Evolutionary conservation across 2,888 invertebrate genomes (phyloP).

Genomic region (Fragum whitleyi): DNA sequence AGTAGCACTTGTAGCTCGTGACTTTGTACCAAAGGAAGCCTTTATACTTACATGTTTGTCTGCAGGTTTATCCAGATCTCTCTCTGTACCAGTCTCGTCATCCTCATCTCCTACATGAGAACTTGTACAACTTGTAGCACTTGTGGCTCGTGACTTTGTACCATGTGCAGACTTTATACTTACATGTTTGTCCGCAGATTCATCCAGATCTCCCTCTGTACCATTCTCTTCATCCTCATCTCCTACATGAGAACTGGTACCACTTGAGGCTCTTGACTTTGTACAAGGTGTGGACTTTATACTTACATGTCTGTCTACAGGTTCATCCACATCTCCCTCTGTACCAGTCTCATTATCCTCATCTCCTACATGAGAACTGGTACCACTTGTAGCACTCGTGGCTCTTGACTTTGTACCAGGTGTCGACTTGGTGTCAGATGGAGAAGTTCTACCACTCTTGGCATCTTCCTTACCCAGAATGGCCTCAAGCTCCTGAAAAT

Average conservation of each 20-base stretch:
- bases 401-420: constrained; percentile 50
- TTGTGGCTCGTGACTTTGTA: constrained; percentile 52
- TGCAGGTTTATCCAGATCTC: constrained; percentile 6
- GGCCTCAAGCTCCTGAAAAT: constrained; percentile 72
- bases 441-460: constrained; percentile 43
- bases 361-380: constrained; percentile 19
- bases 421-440: constrained; percentile 36
- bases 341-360: constrained; percentile 26
- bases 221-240: constrained; percentile 32
- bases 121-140: constrained; percentile 18
- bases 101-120: constrained; percentile 31
- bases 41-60: constrained; percentile 10
- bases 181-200: background rate
- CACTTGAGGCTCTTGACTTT: constrained; percentile 45
- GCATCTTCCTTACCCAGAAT: constrained; percentile 67
- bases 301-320: constrained; percentile 1
- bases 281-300: constrained; percentile 36
- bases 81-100: constrained; percentile 16
- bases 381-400: constrained; percentile 36
- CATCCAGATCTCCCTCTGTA: constrained; percentile 18
- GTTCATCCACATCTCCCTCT: constrained; percentile 21
- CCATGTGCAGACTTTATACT: constrained; percentile 38
- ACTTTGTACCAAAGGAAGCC: constrained; percentile 46
- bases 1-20: constrained; percentile 44
- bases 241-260: constrained; percentile 5